Evolutionary conservation across 2,888 invertebrate genomes (phyloP).

Genomic region (Drosophila neotestacea): DNA sequence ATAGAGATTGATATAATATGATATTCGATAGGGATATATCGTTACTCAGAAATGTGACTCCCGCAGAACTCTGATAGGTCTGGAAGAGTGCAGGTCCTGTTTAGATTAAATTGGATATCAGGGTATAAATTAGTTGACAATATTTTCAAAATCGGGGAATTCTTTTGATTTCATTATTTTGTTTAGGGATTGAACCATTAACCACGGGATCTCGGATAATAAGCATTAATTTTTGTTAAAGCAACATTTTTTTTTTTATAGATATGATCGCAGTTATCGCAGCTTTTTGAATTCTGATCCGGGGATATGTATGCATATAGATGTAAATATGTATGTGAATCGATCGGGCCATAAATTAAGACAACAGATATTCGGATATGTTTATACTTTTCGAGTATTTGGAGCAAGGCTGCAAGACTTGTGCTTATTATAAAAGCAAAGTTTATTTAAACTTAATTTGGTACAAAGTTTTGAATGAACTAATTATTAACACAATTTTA

Average conservation of each 20-base stretch:
- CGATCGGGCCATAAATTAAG: slow-evolving; percentile 15
- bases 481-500: too few relatives aligned
- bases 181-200: slow-evolving; percentile 55
- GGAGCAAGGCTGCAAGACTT: slow-evolving; percentile 11
- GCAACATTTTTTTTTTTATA: slow-evolving; percentile 34
- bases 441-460: neutral
- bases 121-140: slow-evolving; percentile 47
- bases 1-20: slow-evolving; percentile 52
- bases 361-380: slow-evolving; percentile 49
- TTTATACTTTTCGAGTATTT: slow-evolving; percentile 19
- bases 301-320: slow-evolving; percentile 41
- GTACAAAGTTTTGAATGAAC: too few relatives aligned
- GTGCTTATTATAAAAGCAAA: neutral
- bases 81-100: slow-evolving; percentile 80
- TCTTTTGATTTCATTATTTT: slow-evolving; percentile 14
- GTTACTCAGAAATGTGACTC: slow-evolving; percentile 81
- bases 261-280: slow-evolving; percentile 47
- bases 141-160: neutral
- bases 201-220: slow-evolving; percentile 25
- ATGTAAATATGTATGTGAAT: slow-evolving; percentile 33
- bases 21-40: slow-evolving; percentile 21
- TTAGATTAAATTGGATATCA: slow-evolving; percentile 69
- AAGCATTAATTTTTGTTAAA: slow-evolving; percentile 50
- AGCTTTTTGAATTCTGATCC: slow-evolving; percentile 11
- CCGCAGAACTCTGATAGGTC: slow-evolving; percentile 69